Conservation (phyloP, 2,888 invertebrate genomes). For the Volucella bombylans region DNA sequence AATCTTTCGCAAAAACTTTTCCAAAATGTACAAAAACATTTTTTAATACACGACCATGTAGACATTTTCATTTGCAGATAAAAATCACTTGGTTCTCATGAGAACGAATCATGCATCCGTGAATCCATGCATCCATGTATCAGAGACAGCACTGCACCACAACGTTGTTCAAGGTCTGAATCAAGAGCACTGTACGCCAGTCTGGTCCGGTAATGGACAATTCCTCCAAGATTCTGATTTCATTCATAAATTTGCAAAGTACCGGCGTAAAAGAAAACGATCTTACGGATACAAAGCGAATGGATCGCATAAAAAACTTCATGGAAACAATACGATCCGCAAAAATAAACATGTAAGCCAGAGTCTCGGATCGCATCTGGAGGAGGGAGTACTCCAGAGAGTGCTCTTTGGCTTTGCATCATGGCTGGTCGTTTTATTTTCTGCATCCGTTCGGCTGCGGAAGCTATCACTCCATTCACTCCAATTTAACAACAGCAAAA, state of each 20-base stretch:
- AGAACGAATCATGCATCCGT: conserved; percentile 28
- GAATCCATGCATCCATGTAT: conserved; percentile 11
- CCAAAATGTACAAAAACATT: neutral
- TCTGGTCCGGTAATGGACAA: conserved; percentile 48
- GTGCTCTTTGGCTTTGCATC: conserved; percentile 58
- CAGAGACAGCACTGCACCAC: conserved; percentile 38
- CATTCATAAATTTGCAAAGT: conserved; percentile 72
- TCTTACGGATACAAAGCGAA: conserved; percentile 25
- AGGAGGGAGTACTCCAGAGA: conserved; percentile 61
- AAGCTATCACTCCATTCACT: conserved; percentile 73
- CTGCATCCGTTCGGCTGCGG: conserved; percentile 72
- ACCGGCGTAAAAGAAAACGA: conserved; percentile 46
- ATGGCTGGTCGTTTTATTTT: conserved; percentile 40
- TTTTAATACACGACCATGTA: conserved; percentile 42
- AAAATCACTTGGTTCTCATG: conserved; percentile 68
- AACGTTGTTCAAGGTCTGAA: conserved; percentile 62
- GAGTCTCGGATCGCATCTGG: conserved; percentile 57
- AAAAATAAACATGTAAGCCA: conserved; percentile 68
- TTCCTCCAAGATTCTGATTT: conserved; percentile 68
- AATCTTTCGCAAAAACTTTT: conserved; percentile 42
- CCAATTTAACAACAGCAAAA: conserved; percentile 59
- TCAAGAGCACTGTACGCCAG: conserved; percentile 28
- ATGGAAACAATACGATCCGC: conserved; percentile 66
- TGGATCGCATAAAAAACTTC: conserved; percentile 9
- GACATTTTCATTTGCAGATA: conserved; percentile 58